Evolutionary conservation across 2,888 invertebrate genomes (phyloP).

Genomic region (Tenodera sinensis): DNA sequence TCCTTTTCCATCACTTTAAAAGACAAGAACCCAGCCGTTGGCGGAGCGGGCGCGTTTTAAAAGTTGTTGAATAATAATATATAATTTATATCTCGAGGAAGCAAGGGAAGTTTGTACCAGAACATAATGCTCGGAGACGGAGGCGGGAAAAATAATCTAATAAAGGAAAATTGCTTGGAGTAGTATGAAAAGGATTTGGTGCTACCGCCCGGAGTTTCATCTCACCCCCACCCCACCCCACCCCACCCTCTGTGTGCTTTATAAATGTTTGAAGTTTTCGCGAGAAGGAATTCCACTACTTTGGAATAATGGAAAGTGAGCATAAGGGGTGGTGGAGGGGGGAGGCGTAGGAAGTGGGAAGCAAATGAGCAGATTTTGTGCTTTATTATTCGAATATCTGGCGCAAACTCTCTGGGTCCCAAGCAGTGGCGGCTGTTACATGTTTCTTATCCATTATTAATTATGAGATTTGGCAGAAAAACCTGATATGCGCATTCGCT

Average conservation of each 20-base stretch:
- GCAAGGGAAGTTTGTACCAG: constrained; percentile 10
- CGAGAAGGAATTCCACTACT: constrained; percentile 5
- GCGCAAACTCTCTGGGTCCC: neutral
- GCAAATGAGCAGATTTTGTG: constrained; percentile 29
- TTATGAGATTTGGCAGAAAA: neutral
- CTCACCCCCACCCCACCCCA: neutral
- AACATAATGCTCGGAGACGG: constrained; percentile 3
- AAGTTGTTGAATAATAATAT: neutral
- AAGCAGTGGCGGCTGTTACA: neutral
- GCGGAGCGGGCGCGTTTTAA: neutral
- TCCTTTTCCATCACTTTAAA: neutral
- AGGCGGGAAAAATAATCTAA: constrained; percentile 3
- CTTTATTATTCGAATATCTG: constrained; percentile 29
- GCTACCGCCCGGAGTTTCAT: neutral
- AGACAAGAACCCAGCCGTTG: neutral
- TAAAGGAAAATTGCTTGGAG: constrained; percentile 10
- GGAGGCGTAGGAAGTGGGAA: constrained; percentile 15
- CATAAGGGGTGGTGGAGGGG: neutral
- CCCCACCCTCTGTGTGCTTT: neutral
- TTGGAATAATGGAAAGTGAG: constrained; percentile 8
- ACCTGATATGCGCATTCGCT: no score
- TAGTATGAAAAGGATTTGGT: constrained; percentile 12
- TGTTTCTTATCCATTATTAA: neutral
- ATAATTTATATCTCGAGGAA: neutral
- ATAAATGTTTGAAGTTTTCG: constrained; percentile 18